These are phyloP conservation scores for Theretra japonica DNA, from an alignment of 2,888 invertebrate species.

Conservation along the genomic window DNA sequence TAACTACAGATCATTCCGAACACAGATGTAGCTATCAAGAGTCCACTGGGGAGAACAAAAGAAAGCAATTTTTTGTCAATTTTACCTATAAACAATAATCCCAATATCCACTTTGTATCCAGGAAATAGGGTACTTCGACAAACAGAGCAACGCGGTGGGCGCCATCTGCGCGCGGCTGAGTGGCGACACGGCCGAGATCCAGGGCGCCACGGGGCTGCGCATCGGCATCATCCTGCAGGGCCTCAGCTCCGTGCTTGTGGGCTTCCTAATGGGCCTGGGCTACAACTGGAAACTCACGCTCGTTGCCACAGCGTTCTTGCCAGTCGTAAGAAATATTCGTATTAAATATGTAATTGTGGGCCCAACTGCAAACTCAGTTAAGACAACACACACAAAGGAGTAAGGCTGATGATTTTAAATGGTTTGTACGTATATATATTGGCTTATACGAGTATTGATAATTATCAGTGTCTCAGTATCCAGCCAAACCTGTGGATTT, in stretches of 20 bases:
- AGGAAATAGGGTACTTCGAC: slow-evolving; percentile 87
- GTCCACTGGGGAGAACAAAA: too few relatives aligned
- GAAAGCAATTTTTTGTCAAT: too few relatives aligned
- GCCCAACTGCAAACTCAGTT: too few relatives aligned
- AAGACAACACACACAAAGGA: too few relatives aligned
- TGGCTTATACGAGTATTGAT: too few relatives aligned
- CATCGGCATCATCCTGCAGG: slow-evolving; percentile 86
- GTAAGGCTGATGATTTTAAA: too few relatives aligned
- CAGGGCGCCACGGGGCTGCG: slow-evolving; percentile 87
- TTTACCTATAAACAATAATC: not conserved
- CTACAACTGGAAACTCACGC: slow-evolving; percentile 86
- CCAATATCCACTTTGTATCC: slow-evolving; percentile 33
- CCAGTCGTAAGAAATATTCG: slow-evolving; percentile 78
- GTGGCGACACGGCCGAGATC: slow-evolving; percentile 87
- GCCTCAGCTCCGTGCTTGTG: slow-evolving; percentile 84
- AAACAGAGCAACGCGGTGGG: slow-evolving; percentile 86
- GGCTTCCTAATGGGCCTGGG: slow-evolving; percentile 84
- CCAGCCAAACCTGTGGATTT: too few relatives aligned
- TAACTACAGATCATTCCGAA: too few relatives aligned
- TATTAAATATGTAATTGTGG: not conserved
- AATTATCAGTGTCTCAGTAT: too few relatives aligned
- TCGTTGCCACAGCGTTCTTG: slow-evolving; percentile 85
- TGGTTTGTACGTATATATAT: too few relatives aligned
- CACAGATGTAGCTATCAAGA: too few relatives aligned
- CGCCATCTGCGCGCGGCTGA: slow-evolving; percentile 86